Evolutionary conservation across 2,888 invertebrate genomes (phyloP).

Genomic region (Eutolmus rufibarbis): DNA sequence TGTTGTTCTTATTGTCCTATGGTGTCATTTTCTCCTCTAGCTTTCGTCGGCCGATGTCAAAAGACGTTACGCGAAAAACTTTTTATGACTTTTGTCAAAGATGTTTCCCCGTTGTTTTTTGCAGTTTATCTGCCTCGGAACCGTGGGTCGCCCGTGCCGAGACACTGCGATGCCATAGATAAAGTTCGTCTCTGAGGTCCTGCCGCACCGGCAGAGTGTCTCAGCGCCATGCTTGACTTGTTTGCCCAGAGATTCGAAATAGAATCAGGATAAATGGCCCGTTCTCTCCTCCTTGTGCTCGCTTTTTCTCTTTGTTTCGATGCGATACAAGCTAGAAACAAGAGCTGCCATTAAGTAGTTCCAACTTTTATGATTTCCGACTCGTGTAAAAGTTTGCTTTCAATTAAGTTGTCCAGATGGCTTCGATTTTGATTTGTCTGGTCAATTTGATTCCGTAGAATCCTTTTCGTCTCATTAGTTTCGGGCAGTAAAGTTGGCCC

Average conservation of each 20-base stretch:
- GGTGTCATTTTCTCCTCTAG: constrained; percentile 1
- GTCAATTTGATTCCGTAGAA: constrained; percentile 2
- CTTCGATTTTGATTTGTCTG: constrained; percentile 13
- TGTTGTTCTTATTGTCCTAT: constrained; percentile 33
- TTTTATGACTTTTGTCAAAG: constrained; percentile 44
- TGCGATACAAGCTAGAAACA: not conserved
- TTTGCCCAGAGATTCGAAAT: constrained; percentile 11
- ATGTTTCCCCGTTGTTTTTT: constrained; percentile 36
- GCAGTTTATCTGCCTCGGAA: constrained; percentile 12
- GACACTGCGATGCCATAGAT: not conserved
- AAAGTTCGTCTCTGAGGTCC: not conserved
- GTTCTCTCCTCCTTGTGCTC: not conserved
- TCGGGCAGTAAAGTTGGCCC: not conserved
- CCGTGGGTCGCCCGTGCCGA: not conserved
- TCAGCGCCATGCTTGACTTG: not conserved
- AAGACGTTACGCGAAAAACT: constrained; percentile 45
- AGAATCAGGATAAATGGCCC: constrained; percentile 22
- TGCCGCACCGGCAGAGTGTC: not conserved
- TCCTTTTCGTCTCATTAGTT: not conserved
- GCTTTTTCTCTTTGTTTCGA: not conserved
- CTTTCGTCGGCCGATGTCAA: constrained; percentile 18
- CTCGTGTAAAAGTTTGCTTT: constrained; percentile 33
- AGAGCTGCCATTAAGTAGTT: constrained; percentile 20
- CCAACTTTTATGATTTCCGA: constrained; percentile 41
- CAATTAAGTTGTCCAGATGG: constrained; percentile 37